Evolutionary conservation across 2,113 vertebrate genomes (phyloP), one percentile per base, ranked within the genome.

Genomic region (Megaleporinus macrocephalus): DNA sequence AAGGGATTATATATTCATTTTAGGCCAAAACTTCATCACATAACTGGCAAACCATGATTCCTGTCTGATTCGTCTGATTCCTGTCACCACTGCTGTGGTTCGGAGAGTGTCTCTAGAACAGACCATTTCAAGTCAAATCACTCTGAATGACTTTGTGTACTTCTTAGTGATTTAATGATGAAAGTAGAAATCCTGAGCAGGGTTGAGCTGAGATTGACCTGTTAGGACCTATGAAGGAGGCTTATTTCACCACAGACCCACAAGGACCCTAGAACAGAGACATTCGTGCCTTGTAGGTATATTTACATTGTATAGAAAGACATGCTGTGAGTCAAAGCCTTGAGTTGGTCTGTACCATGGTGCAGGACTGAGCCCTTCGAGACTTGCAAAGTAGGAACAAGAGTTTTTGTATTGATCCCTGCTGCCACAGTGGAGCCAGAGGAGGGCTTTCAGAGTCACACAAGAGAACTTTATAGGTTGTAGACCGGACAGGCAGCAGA

Each of bases 371-470:
- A 26, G 57, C 9, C 1, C 57, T 12, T 24, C 22, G n/a, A 61
- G 57, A 18, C 57, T 13, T n/a, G 11, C 3, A 61, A 24, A 57
- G 22, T 1, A 57, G 1, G 53, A n/a, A 11, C 15, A 53, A n/a
- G 6, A 22, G 10, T 20, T 59, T 24, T 24, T n/a, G 55, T 59
- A 59, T 59, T 59, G 55, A 59, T 59, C 6, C 22, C 7, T 59
- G 22, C 6, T 59, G 55, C 20, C 55, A 89, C 80, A 6, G 79
- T 20, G 30, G 22, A 59, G 55, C 55, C 55, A 59, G 55, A 10
- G 22, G 55, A 59, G 55, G n/a, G 55, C 55, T 59, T 59, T n/a
- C 55, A n/a, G 55, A 59, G 20, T 59, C 55, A 12, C 22, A 24
- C 1, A 22, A 59, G 55, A 59, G 20, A 24, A 6, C 55, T 59